phyloP scores from a whole-genome alignment of 2,113 vertebrate genomes.

The Gymnocephalus cernua region DNA sequence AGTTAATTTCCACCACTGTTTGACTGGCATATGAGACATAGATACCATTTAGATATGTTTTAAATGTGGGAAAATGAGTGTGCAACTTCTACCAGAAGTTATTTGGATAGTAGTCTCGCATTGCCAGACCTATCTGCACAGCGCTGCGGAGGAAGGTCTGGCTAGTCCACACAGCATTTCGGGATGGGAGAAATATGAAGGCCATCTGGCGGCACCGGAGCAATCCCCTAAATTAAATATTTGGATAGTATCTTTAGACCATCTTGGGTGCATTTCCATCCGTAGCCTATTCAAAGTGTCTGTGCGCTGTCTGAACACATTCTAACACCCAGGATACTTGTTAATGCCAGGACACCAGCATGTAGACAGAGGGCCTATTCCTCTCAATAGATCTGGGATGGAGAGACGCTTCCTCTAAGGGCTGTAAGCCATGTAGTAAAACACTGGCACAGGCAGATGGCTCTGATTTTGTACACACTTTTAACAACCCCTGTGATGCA shows the following conservation, averaged over 20 bases:
- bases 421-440: constrained; percentile 45
- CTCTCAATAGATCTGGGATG: constrained; percentile 49
- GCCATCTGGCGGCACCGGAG: too few species aligned
- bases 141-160: too few species aligned
- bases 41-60: too few species aligned
- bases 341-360: constrained; percentile 57
- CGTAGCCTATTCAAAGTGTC: constrained; percentile 9
- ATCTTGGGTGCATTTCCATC: constrained; percentile 10
- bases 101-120: too few species aligned
- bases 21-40: too few species aligned
- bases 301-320: constrained; percentile 27
- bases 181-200: too few species aligned
- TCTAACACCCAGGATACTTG: constrained; percentile 52
- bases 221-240: neutral
- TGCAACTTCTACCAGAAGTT: too few species aligned
- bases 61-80: too few species aligned
- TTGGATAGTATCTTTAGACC: constrained; percentile 1
- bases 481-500: constrained; percentile 53
- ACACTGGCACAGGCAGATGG: constrained; percentile 49
- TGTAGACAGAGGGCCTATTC: constrained; percentile 45
- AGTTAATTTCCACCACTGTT: too few species aligned
- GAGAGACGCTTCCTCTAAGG: constrained; percentile 33
- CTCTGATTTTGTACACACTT: constrained; percentile 47
- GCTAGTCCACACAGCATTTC: too few species aligned
- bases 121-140: too few species aligned